Percentiles rank a stretch among this genome's conserved stretches.
These are phyloP conservation scores for Stenotaenia linearis DNA, from an alignment of 2,888 invertebrate species.

Conservation along the genomic window DNA sequence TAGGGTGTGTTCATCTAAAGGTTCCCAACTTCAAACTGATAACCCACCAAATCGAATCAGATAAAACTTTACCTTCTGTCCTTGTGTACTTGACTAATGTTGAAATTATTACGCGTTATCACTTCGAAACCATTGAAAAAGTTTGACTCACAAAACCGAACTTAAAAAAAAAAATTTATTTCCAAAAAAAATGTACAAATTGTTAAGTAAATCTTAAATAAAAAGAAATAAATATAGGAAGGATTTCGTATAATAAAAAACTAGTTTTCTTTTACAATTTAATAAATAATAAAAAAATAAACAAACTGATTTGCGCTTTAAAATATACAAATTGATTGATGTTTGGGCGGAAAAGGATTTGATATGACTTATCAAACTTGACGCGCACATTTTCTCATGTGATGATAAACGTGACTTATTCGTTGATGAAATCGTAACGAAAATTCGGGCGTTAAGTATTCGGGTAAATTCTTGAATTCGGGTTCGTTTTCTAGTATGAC, in stretches of 20 bases:
- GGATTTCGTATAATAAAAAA: not conserved
- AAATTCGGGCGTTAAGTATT: constrained; percentile 37
- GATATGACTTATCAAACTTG: not conserved
- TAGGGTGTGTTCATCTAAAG: no score
- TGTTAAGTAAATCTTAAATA: not conserved
- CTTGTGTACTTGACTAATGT: no score
- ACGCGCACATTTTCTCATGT: constrained; percentile 38
- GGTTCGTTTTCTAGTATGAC: constrained; percentile 40
- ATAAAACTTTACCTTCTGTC: no score
- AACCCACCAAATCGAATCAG: no score
- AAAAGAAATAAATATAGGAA: not conserved
- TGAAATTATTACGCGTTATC: no score
- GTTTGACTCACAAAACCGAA: not conserved
- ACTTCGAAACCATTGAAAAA: no score
- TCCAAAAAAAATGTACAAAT: not conserved
- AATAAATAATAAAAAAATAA: not conserved
- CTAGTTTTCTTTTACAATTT: not conserved
- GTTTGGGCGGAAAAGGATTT: not conserved
- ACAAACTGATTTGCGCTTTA: not conserved
- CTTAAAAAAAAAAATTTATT: not conserved
- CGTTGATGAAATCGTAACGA: constrained; percentile 39
- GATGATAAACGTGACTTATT: constrained; percentile 40
- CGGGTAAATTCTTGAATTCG: constrained; percentile 38
- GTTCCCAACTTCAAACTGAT: no score
- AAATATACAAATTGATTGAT: not conserved